These are phyloP conservation scores for Brachionus manjavacas DNA, from an alignment of 1,140 invertebrate genomes.

Conservation along the genomic window DNA sequence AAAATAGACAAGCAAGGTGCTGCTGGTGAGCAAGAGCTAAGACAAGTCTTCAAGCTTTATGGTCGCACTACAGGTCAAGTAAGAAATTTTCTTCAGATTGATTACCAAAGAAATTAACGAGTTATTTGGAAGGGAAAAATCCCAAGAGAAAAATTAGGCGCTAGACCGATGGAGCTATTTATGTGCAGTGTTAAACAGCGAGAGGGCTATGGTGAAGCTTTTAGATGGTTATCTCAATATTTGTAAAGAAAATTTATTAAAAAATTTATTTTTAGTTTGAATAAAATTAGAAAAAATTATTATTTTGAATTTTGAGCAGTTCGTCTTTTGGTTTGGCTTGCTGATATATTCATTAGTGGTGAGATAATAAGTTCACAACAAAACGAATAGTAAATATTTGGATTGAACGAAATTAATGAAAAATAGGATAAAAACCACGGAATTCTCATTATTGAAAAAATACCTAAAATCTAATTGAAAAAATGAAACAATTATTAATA, in stretches of 20 bases:
- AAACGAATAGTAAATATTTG: slow-evolving; percentile 28
- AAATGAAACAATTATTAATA: neutral
- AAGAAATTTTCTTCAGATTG: neutral
- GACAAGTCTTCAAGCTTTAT: slow-evolving; percentile 82
- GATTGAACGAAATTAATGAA: neutral
- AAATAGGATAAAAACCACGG: slow-evolving; percentile 2
- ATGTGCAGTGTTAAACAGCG: slow-evolving; percentile 98
- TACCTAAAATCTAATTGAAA: neutral
- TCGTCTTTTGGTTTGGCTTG: neutral
- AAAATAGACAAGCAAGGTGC: slow-evolving; percentile 97
- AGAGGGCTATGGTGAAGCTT: slow-evolving; percentile 98
- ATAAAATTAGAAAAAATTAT: slow-evolving; percentile 3
- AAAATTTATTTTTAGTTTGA: slow-evolving; percentile 12
- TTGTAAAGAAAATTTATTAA: neutral
- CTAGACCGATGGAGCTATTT: slow-evolving; percentile 93
- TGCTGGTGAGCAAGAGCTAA: slow-evolving; percentile 91
- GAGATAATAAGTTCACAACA: neutral
- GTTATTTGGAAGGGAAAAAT: slow-evolving; percentile 70
- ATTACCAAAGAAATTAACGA: neutral
- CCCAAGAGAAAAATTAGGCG: slow-evolving; percentile 75
- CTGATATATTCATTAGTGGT: neutral
- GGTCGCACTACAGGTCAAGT: slow-evolving; percentile 81
- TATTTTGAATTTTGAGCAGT: neutral
- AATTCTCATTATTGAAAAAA: slow-evolving; percentile 16
- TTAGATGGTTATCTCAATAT: slow-evolving; percentile 97